Conservation (phyloP, 2,113 vertebrate genomes). For the Cnemophilus loriae region DNA sequence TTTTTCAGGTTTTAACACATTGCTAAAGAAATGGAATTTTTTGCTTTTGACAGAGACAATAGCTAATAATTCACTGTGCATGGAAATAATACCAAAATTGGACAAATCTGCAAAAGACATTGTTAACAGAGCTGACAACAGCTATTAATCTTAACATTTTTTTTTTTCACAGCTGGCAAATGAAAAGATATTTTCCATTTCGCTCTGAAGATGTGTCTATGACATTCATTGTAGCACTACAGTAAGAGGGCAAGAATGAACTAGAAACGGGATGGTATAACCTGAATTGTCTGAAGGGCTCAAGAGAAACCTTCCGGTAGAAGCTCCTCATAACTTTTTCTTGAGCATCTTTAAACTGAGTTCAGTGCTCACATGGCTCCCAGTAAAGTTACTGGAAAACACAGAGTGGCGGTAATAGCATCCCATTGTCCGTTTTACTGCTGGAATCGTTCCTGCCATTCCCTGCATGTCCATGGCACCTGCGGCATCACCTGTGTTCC, state of each 20-base stretch:
- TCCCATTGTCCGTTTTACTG: neutral
- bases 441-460: neutral
- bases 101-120: neutral
- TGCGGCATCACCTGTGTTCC: neutral
- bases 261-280: neutral
- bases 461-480: accelerated
- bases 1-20: neutral
- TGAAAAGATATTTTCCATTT: neutral
- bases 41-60: slow-evolving; percentile 4
- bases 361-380: accelerated
- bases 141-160: neutral
- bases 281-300: neutral
- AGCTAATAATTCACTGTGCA: neutral
- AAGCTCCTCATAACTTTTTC: neutral
- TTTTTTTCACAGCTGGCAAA: neutral
- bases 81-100: neutral
- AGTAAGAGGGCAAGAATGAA: neutral
- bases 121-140: slow-evolving; percentile 6
- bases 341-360: neutral
- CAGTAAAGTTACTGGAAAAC: neutral
- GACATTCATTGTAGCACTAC: neutral
- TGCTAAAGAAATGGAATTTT: slow-evolving; percentile 1
- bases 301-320: neutral
- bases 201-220: neutral
- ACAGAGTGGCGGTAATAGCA: accelerated